Evolutionary conservation across 30 jellyfish, hydroid and myxozoan species (phyloP).

Genomic region (Hydra vulgaris): DNA sequence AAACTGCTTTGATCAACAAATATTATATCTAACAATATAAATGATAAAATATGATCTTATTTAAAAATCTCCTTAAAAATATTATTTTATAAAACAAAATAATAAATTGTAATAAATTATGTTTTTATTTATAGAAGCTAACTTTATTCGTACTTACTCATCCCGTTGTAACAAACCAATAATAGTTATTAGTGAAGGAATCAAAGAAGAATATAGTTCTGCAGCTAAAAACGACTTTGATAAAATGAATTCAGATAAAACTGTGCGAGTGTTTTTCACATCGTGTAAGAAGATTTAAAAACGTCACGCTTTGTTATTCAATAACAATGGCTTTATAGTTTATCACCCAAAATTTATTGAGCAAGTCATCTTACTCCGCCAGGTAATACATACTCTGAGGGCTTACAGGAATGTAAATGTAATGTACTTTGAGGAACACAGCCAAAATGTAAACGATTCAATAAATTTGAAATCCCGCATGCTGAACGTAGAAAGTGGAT

Average conservation of each 20-base stretch:
- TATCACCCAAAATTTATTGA: conserved; percentile 29
- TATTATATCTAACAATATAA: too few relatives aligned
- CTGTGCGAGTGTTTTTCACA: conserved; percentile 67
- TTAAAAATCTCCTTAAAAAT: too few relatives aligned
- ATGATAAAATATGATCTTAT: too few relatives aligned
- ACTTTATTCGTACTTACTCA: conserved; percentile 10
- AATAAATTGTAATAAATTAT: too few relatives aligned
- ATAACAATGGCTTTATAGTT: conserved; percentile 15
- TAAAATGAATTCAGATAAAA: conserved; percentile 9
- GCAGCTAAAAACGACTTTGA: conserved; percentile 40
- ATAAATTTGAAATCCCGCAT: not conserved
- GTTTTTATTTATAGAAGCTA: conserved; percentile 6
- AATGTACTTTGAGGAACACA: too few relatives aligned
- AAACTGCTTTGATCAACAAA: too few relatives aligned
- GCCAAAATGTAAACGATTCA: not conserved
- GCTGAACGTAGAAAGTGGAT: not conserved
- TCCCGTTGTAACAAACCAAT: conserved; percentile 25
- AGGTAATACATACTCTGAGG: conserved; percentile 62
- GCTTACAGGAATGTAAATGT: too few relatives aligned
- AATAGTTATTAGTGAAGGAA: conserved; percentile 49
- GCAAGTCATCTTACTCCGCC: conserved; percentile 65
- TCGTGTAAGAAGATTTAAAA: conserved; percentile 65
- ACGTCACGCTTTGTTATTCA: conserved; percentile 21
- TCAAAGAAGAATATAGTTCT: conserved; percentile 23
- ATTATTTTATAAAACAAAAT: too few relatives aligned